phyloP scores from a whole-genome alignment of 2,888 invertebrate species.

The Carcina quercana region DNA sequence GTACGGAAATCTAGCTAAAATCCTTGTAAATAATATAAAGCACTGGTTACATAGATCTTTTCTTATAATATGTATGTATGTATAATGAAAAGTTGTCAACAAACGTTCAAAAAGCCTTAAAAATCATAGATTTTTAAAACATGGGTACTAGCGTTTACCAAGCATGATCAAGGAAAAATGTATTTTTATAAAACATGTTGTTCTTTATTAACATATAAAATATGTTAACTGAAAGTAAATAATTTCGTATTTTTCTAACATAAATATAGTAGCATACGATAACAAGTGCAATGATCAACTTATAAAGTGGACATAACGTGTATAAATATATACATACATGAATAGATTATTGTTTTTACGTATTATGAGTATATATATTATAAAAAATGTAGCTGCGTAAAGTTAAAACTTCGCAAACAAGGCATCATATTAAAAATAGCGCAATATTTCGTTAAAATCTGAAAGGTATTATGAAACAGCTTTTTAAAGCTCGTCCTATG shows the following conservation, averaged over 20 bases:
- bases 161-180: conserved; percentile 55
- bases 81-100: conserved; percentile 60
- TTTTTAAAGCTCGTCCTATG: too few relatives aligned
- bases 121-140: conserved; percentile 70
- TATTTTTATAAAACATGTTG: conserved; percentile 73
- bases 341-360: too few relatives aligned
- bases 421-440: too few relatives aligned
- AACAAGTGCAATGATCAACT: conserved; percentile 54
- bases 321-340: conserved; percentile 16
- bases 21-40: conserved; percentile 60
- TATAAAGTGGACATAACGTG: conserved; percentile 36
- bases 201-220: conserved; percentile 73
- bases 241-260: conserved; percentile 73
- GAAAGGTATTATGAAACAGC: too few relatives aligned
- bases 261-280: conserved; percentile 58
- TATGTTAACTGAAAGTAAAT: conserved; percentile 73
- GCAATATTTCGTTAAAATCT: too few relatives aligned
- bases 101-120: conserved; percentile 70
- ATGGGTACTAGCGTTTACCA: conserved; percentile 68
- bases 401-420: too few relatives aligned
- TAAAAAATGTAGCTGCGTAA: too few relatives aligned
- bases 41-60: conserved; percentile 57
- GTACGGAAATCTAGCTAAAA: conserved; percentile 50
- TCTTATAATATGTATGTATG: conserved; percentile 38
- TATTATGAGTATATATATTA: too few relatives aligned